Conservation (phyloP, 2,888 invertebrate species). For the Agrotis puta region DNA sequence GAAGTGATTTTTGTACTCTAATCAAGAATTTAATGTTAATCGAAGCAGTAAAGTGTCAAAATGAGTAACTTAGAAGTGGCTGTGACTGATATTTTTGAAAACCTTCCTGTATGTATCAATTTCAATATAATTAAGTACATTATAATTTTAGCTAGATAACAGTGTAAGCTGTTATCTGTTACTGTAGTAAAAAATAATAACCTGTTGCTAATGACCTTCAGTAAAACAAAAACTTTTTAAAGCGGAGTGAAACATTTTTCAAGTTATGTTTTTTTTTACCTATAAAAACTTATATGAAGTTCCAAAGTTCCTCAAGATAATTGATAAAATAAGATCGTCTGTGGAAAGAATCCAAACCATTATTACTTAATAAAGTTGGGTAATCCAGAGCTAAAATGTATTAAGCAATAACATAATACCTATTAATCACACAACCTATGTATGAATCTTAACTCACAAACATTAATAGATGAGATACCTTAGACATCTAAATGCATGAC, state of each 20-base stretch:
- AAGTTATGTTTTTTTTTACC: no score
- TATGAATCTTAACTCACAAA: background rate
- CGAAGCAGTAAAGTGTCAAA: conserved; percentile 33
- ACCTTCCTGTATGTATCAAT: conserved; percentile 75
- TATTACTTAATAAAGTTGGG: background rate
- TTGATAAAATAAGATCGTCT: background rate
- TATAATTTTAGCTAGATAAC: background rate
- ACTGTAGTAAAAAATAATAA: background rate
- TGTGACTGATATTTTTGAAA: conserved; percentile 74
- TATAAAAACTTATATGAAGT: background rate
- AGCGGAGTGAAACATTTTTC: background rate
- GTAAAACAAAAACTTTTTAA: background rate
- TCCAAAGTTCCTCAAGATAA: background rate
- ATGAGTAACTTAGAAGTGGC: conserved; percentile 81
- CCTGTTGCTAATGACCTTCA: conserved; percentile 7
- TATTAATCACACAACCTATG: background rate
- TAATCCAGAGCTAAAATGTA: background rate
- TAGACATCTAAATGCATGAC: background rate
- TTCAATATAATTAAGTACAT: background rate
- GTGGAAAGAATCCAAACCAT: background rate
- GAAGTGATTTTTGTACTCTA: conserved; percentile 8
- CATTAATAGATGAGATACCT: background rate
- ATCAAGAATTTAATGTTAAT: conserved; percentile 11
- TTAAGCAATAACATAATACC: background rate
- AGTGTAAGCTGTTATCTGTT: conserved; percentile 1